Evolutionary conservation across 2,797 vertebrate genomes (phyloP), one percentile per base, ranked within the genome.

Genomic region (Crocodylus rhombifer): DNA sequence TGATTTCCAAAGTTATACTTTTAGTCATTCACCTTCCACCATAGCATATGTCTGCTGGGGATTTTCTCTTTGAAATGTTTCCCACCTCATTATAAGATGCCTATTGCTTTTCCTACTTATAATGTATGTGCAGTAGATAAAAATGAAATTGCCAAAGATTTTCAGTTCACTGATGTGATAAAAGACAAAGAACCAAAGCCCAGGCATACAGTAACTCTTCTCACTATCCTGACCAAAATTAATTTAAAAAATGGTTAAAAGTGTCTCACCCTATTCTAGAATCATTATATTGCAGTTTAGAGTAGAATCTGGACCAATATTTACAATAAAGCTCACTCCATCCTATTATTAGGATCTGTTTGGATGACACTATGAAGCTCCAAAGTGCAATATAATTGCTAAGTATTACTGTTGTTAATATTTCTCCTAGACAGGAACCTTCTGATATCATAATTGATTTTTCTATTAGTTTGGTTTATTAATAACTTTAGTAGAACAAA

Each of bases 1-100:
- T 95, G 88, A 95, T 95, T 97, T 92, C 86, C 95, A 88, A 36
- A 36, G 83, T 95, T 97, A 78, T 12, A 25, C 5, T 94, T 94
- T 91, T 95, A 94, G 86, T 93, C 65, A 91, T 95, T 92, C 73
- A 89, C 57, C 74, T 85, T 95, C 71, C n/a, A 63, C n/a, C 91
- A 21, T 30, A 92, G 63, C 75, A 80, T 30, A 69, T 97, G 65
- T 16, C 82, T 88, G 14, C 2, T 1, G 88, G 67, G 69, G 28
- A 86, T 94, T 87, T 82, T 25, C 18, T 78, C 77, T 92, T 94
- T 87, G 75, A 96, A 96, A 95, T 14, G 21, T 20, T 94, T 96
- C 14, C 13, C 11, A 56, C 69, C 93, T 94, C 62, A 91, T 73
- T 90, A 36, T 7, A 62, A 69, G 23, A 13, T 42, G 28, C 75